Base-by-base conservation (phyloP, 1,140 invertebrate species). In the Rhagoletis zephyria region DNA sequence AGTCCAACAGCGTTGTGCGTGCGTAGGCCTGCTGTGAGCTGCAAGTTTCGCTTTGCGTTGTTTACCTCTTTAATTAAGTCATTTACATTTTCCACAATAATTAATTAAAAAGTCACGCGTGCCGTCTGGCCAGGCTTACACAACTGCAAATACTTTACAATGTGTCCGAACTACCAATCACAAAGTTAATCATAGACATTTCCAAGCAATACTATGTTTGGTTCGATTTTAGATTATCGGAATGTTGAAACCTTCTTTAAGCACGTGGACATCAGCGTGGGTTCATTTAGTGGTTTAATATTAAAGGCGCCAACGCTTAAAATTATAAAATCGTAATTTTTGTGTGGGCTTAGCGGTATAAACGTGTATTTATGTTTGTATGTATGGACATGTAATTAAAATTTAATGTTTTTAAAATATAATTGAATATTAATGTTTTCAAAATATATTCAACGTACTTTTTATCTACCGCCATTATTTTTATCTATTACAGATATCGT, bases 41-140 rank as follows among this genome's bases (percentile, higher is more conserved):
- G 74, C 48, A 51, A 56, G 48, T 30, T 51, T 81, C 48, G 9
- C 19, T 48, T 59, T 81, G 48, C 1, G 48, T 42, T 59, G 48
- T 81, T 56, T 81, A 81, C 48, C 45, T 81, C 74, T 56, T 51
- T 81, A 81, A 81, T 81, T 81, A 81, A 81, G 74, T 30, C 74
- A 59, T 81, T 81, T 59, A 30, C 74, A 81, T 56, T 81, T 81
- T 81, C n/a, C 16, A 48, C 16, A 81, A 81, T 81, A 81, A 81
- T 81, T 81, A 81, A 81, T 81, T 81, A 81, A 81, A 81, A 56
- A 7, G 74, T 5, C 45, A 30, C 45, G 74, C 74, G 74, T 81
- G 74, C 74, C 19, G 48, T 56, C 74, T 19, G 74, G 56, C 51
- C 45, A 56, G 48, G 51, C 48, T 81, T 30, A 30, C 30, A 30